phyloP scores from a whole-genome alignment of 2,888 invertebrate species.

The Eristalis pertinax region DNA sequence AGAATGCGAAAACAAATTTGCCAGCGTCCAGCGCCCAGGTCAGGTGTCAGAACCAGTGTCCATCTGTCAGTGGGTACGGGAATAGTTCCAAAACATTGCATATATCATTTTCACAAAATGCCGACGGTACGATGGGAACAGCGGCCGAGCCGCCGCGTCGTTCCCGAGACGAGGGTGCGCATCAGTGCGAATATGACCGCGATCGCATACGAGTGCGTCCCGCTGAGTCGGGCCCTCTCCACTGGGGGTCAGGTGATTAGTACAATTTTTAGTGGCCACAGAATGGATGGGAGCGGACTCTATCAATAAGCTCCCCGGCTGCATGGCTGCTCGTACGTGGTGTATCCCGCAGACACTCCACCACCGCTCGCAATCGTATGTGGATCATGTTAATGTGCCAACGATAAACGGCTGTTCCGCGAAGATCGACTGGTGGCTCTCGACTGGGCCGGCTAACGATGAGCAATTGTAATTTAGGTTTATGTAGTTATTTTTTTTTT shows the following conservation, averaged over 20 bases:
- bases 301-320: conserved; percentile 49
- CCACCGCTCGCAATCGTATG: conserved; percentile 1
- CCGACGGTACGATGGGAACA: conserved; percentile 32
- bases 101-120: conserved; percentile 67
- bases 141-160: not conserved
- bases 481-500: not conserved
- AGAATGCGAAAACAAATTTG: conserved; percentile 7
- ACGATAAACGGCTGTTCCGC: conserved; percentile 52
- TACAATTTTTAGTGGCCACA: conserved; percentile 68
- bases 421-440: not conserved
- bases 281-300: conserved; percentile 50
- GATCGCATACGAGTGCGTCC: conserved; percentile 60
- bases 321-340: not conserved
- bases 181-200: conserved; percentile 65
- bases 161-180: conserved; percentile 26
- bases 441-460: conserved; percentile 36
- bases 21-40: conserved; percentile 46
- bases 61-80: conserved; percentile 67
- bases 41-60: conserved; percentile 71
- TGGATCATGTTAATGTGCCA: conserved; percentile 67
- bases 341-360: conserved; percentile 13
- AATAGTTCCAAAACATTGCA: conserved; percentile 65
- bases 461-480: conserved; percentile 51
- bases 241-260: conserved; percentile 71
- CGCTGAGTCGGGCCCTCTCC: conserved; percentile 63